Evolutionary conservation across 2,113 vertebrate genomes (phyloP).

Genomic region (Callocephalon fimbriatum): DNA sequence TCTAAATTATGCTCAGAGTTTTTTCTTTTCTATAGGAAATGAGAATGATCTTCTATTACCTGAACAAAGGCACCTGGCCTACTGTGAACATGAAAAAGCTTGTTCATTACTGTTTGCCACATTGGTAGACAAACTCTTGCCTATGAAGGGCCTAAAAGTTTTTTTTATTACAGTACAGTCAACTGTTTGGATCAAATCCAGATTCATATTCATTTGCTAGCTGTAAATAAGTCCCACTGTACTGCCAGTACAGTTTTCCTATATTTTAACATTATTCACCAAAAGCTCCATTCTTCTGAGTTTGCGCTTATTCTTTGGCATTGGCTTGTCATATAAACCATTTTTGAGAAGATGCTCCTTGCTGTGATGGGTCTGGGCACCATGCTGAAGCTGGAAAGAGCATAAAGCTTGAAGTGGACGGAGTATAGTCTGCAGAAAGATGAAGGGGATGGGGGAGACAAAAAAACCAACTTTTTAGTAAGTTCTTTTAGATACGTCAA

Average conservation of each 20-base stretch:
- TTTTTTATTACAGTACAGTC: neutral
- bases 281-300: conserved; percentile 96
- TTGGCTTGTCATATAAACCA: conserved; percentile 92
- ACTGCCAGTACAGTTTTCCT: conserved; percentile 47
- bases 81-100: neutral
- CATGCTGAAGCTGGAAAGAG: conserved; percentile 95
- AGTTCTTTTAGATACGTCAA: neutral
- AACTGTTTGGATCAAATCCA: conserved; percentile 1
- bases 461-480: neutral
- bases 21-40: neutral
- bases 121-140: neutral
- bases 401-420: conserved; percentile 93
- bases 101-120: neutral
- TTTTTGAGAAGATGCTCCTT: conserved; percentile 94
- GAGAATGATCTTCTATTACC: neutral
- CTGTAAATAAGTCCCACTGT: conserved; percentile 29
- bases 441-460: neutral
- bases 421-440: conserved; percentile 84
- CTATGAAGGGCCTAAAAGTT: neutral
- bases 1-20: neutral
- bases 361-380: conserved; percentile 95
- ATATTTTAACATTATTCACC: conserved; percentile 88
- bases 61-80: conserved; percentile 8
- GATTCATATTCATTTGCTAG: conserved; percentile 11
- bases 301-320: conserved; percentile 98